Conservation (phyloP, 2,888 invertebrate species). For the Drosophila multiciliata region DNA sequence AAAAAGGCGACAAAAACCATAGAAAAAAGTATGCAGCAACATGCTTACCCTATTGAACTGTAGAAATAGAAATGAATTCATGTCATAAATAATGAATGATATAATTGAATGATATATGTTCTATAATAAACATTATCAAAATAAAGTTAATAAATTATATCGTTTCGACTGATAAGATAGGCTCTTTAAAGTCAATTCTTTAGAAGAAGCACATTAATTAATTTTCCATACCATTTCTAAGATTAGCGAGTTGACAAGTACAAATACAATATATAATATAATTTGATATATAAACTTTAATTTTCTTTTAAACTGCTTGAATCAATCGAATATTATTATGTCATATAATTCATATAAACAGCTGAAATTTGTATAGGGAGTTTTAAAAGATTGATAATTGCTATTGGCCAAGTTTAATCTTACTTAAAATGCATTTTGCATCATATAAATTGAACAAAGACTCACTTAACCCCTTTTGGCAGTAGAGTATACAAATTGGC, state of each 20-base stretch:
- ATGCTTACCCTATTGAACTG: constrained; percentile 31
- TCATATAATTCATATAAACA: background rate
- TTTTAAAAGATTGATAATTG: background rate
- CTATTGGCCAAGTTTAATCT: background rate
- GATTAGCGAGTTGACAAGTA: background rate
- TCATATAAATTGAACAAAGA: constrained; percentile 1
- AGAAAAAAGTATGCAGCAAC: constrained; percentile 6
- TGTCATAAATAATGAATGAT: background rate
- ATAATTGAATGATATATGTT: background rate
- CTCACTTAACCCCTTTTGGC: background rate
- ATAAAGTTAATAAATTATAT: background rate
- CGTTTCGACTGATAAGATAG: background rate
- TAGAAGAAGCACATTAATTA: background rate
- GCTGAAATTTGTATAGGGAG: background rate
- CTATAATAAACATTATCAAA: background rate
- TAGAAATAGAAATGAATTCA: background rate
- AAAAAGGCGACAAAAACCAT: constrained; percentile 14
- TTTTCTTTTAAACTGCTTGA: background rate
- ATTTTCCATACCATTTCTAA: background rate
- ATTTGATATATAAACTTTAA: background rate
- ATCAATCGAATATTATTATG: background rate
- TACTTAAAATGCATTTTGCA: background rate
- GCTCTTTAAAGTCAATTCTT: background rate
- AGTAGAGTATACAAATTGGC: constrained; percentile 53
- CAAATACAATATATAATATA: background rate